phyloP scores from a whole-genome alignment of 1,140 invertebrate species.

The Diorhabda elongata region DNA sequence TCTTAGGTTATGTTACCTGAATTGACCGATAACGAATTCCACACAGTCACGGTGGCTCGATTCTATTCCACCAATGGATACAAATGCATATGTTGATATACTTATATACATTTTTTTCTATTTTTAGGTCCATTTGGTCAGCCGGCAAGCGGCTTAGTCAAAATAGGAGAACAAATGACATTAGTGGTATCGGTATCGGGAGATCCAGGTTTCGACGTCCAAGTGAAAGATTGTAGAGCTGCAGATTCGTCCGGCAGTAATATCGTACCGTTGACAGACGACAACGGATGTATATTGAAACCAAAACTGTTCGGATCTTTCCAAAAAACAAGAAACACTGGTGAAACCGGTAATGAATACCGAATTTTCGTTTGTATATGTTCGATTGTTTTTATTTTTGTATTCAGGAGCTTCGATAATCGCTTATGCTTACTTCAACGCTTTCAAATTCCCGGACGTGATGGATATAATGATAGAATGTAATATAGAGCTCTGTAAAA shows the following conservation, averaged over 20 bases:
- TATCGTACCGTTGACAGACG: slow-evolving; percentile 67
- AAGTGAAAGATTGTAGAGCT: slow-evolving; percentile 73
- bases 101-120: not conserved
- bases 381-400: not conserved
- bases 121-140: slow-evolving; percentile 63
- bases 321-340: slow-evolving; percentile 72
- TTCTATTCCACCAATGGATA: no score
- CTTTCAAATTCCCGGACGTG: slow-evolving; percentile 84
- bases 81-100: no score
- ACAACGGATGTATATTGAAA: slow-evolving; percentile 73
- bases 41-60: no score
- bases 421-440: slow-evolving; percentile 76
- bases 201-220: slow-evolving; percentile 74
- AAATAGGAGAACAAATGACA: slow-evolving; percentile 80
- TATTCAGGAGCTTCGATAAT: slow-evolving; percentile 63
- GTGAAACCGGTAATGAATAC: slow-evolving; percentile 48
- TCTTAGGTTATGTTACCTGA: no score
- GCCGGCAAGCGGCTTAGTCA: slow-evolving; percentile 70
- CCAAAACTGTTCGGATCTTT: slow-evolving; percentile 78
- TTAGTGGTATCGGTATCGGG: slow-evolving; percentile 77
- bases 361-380: not conserved
- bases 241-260: slow-evolving; percentile 63
- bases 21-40: no score
- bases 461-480: slow-evolving; percentile 83
- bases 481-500: slow-evolving; percentile 80